Base-by-base conservation (phyloP, 2,888 invertebrate species). In the Philereme vetulata region DNA sequence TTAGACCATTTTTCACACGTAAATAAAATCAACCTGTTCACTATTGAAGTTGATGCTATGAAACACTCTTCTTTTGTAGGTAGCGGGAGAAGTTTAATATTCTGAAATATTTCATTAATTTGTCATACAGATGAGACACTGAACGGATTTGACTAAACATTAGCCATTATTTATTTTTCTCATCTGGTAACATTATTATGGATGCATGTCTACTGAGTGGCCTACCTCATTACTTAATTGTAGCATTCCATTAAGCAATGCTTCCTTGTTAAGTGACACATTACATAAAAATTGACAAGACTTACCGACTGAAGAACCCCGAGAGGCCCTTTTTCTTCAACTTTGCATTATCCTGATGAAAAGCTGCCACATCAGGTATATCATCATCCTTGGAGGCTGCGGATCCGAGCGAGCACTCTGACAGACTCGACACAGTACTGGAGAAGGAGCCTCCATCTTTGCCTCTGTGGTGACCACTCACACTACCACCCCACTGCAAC, bases 361-460 rank as follows among this genome's bases (percentile, higher is more conserved):
- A 64, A 32, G 78, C 71, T 32, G 75, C 70, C 3, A 75, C 75
- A 64, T 85, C 85, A 4, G 74, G 74, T 10, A 79, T 69, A 44
- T 88, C 90, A 63, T 93, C 93, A 21, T 93, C 93, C 52, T 89
- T 90, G 0, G 93, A 93, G 4, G 90, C 84, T 66, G 88, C 90
- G 67, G 94, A 95, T 4, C 94, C 94, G 3, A 95, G 90, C 1
- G 95, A 95, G 56, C 94, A 94, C 81, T 95, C 95, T n/a, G 95
- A 95, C 38, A 95, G 84, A 77, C 94, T 95, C 6, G 95, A 95
- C 55, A 95, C 93, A 21, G 95, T 95, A 73, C 95, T 95, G 3
- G 94, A 94, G 79, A 94, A 94, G 0, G 94, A 94, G 3, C 94
- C 94, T 51, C 93, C 93, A 77, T 94, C 94, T 60, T 93, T 93